Evolutionary conservation across 1,140 invertebrate genomes (phyloP), one percentile per base, ranked within the genome.

Genomic region (Panagrolaimus sp.): DNA sequence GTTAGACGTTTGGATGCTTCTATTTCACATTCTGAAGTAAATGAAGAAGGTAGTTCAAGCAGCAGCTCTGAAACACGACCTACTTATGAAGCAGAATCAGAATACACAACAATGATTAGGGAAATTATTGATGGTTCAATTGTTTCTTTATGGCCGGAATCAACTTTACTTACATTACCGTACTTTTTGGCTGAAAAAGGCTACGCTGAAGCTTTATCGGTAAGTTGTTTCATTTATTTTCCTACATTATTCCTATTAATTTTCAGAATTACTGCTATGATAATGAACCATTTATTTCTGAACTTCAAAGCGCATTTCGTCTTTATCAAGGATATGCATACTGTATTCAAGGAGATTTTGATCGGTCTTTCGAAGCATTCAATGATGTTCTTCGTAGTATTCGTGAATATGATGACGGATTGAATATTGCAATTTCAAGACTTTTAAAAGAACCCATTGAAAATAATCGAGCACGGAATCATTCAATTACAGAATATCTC

Each of bases 61-160:
- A 58, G 21, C 28, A 28, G 52, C 15, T 58, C 52, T n/a, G 21
- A 28, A 28, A 26, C 28, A 21, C 15, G 52, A 58, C 52, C 28
- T 12, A n/a, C 17, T 21, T 26, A 28, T 21, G 52, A 58, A 2
- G 21, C 52, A 12, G 52, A 58, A 58, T 26, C 21, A 1, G 15
- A 21, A 12, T 58, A 26, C 17, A 28, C 52, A 1, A 58, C 14
- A 21, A 21, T 58, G 10, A 21, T 58, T 8, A 12, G 52, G 1
- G 52, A 58, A 58, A 28, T 58, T 28, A 28, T 58, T 21, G 52
- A 58, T 58, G 52, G 52, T 26, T 58, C 52, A 8, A 58, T 58
- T 21, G 28, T 58, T 28, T 58, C 52, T 2, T 6, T 58, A 28
- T 58, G 52, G 52, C 52, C 52, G 1, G 52, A 58, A 58, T 58